Evolutionary conservation across 2,888 invertebrate species (phyloP), one percentile per base, ranked within the genome.

Genomic region (Elegia similella): DNA sequence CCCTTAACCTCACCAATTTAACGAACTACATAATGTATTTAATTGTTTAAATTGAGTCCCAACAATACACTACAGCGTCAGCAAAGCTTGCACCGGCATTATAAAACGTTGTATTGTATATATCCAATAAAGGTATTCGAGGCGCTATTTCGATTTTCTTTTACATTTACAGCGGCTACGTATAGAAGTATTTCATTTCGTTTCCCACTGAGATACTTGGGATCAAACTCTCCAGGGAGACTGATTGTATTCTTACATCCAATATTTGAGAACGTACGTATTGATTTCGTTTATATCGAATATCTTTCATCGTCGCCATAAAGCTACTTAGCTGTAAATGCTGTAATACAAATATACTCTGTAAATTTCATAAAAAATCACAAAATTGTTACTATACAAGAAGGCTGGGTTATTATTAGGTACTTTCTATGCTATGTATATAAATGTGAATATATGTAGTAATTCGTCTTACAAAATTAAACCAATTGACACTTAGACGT

Each of bases 111-210:
- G n/a, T 38, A 12, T 38, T 12, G n/a, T 38, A n/a, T n/a, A n/a
- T n/a, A n/a, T 12, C 38, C 38, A 38, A 38, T n/a, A 38, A 38
- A 38, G n/a, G 38, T 38, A 12, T 12, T 38, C n/a, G 38, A 12
- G 38, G 38, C n/a, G 38, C n/a, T 38, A 43, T 43, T 43, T 17
- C 43, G 6, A 5, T 47, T 42, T 53, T 60, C 62, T 59, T 56
- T 59, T 57, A 52, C 7, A 47, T 61, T 60, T 63, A 61, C 56
- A 16, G 62, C 34, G 62, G 56, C 61, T 56, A 57, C 62, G 53
- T 60, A 61, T 68, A 71, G 65, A 60, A 64, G 65, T n/a, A 6
- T 38, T 38, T 38, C 2, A 12, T 12, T 12, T n/a, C 38, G n/a
- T 2, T 38, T 38, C 38, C 38, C 38, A 38, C n/a, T 38, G n/a